Evolutionary conservation across 2,888 invertebrate species (phyloP).

Genomic region (Argyresthia goedartella): DNA sequence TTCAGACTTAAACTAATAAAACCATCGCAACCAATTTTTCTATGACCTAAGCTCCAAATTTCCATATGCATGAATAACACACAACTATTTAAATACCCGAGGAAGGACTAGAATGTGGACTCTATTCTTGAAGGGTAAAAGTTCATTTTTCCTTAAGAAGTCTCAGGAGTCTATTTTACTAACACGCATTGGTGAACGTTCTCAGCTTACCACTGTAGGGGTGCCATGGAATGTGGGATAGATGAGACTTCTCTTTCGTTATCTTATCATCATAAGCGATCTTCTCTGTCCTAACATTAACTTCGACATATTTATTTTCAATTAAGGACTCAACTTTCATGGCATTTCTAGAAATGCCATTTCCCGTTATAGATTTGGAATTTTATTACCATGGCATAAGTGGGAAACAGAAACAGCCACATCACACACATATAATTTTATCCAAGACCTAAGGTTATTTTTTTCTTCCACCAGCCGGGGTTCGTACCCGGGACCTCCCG

Average conservation of each 20-base stretch:
- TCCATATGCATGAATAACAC: constrained; percentile 65
- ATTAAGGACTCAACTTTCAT: too few relatives aligned
- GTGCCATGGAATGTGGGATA: constrained; percentile 24
- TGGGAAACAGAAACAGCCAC: too few relatives aligned
- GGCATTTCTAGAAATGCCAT: too few relatives aligned
- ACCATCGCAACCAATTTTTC: constrained; percentile 34
- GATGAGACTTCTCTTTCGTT: constrained; percentile 6
- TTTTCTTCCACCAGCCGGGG: too few relatives aligned
- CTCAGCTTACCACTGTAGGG: constrained; percentile 39
- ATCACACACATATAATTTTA: too few relatives aligned
- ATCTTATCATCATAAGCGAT: too few relatives aligned
- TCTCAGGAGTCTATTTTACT: constrained; percentile 67
- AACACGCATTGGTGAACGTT: constrained; percentile 67
- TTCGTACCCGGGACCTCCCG: too few relatives aligned
- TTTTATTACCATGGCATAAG: too few relatives aligned
- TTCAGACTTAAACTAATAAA: constrained; percentile 15
- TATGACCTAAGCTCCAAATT: constrained; percentile 55
- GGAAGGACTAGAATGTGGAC: constrained; percentile 29
- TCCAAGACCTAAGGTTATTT: too few relatives aligned
- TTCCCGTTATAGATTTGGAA: too few relatives aligned
- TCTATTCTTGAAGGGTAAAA: constrained; percentile 29
- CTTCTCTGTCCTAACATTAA: too few relatives aligned
- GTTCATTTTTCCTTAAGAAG: constrained; percentile 37
- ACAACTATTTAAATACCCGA: constrained; percentile 15
- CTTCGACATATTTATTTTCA: too few relatives aligned